Conservation (phyloP, 1,140 invertebrate species). For the Diorhabda sublineata region DNA sequence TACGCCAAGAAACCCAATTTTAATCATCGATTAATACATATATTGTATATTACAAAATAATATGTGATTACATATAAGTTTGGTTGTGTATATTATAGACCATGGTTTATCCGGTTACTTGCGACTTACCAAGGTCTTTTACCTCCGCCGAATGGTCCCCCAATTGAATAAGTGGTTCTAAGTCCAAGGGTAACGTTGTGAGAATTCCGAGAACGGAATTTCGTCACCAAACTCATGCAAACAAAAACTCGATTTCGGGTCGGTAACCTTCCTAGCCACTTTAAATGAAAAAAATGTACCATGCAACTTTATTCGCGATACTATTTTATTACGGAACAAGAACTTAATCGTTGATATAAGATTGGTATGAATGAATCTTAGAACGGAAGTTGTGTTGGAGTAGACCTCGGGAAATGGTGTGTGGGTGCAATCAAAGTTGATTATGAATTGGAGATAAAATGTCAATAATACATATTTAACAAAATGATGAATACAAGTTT, state of each 20-base stretch:
- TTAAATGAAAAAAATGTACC: not conserved
- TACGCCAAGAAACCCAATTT: no score
- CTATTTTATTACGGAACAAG: no score
- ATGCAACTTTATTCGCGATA: no score
- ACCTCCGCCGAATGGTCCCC: not conserved
- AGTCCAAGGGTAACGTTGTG: slow-evolving; percentile 1
- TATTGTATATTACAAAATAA: no score
- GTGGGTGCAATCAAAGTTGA: not conserved
- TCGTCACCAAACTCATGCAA: not conserved
- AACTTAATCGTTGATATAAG: no score
- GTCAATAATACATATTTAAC: not conserved
- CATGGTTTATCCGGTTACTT: not conserved
- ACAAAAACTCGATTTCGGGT: not conserved
- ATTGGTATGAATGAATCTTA: no score
- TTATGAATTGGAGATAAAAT: not conserved
- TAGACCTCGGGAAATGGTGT: not conserved
- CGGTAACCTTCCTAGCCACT: not conserved
- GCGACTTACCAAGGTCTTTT: not conserved
- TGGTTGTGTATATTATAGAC: not conserved
- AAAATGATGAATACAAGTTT: slow-evolving; percentile 5
- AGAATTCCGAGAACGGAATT: not conserved
- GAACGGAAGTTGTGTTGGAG: no score
- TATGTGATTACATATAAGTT: no score
- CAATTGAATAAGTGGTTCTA: not conserved
- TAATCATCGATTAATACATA: no score